Conservation (phyloP, 2,888 invertebrate species). For the Ernsta delagoae region DNA sequence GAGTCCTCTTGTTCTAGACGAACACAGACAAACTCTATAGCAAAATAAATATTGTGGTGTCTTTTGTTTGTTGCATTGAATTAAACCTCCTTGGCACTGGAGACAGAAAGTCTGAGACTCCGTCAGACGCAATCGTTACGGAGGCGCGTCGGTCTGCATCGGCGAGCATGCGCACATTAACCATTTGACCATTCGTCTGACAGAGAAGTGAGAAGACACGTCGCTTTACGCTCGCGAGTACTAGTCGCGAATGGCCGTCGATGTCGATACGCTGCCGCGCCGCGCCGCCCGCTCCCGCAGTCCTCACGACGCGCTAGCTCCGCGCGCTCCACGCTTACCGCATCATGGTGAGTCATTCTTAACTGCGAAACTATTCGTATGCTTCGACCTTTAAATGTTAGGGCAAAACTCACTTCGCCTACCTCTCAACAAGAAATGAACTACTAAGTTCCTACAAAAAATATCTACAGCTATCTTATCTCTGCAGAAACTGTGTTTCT, state of each 20-base stretch:
- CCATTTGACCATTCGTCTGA: slow-evolving; percentile 60
- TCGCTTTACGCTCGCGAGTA: slow-evolving; percentile 53
- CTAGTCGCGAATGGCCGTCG: slow-evolving; percentile 53
- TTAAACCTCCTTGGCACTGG: slow-evolving; percentile 53
- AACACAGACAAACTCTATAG: too few species aligned
- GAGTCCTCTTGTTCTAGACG: too few species aligned
- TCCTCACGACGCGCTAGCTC: slow-evolving; percentile 79
- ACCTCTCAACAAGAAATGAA: too few species aligned
- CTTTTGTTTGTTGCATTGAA: not conserved
- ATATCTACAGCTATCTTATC: not conserved
- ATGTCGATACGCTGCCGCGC: slow-evolving; percentile 56
- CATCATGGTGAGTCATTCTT: slow-evolving; percentile 83
- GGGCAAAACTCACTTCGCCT: too few species aligned
- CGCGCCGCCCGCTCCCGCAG: slow-evolving; percentile 77
- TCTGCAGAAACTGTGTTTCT: slow-evolving; percentile 16
- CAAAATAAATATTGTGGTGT: too few species aligned
- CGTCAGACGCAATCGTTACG: slow-evolving; percentile 79
- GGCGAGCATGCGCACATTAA: slow-evolving; percentile 75
- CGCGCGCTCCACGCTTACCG: slow-evolving; percentile 76
- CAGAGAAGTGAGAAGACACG: slow-evolving; percentile 72
- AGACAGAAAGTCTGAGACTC: slow-evolving; percentile 80
- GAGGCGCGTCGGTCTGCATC: slow-evolving; percentile 78
- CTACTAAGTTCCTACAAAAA: too few species aligned
- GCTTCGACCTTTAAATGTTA: slow-evolving; percentile 59
- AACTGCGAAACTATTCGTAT: slow-evolving; percentile 78